Evolutionary conservation across 2,113 vertebrate species (phyloP), one percentile per base, ranked within the genome.

Genomic region (Phaetusa simplex): DNA sequence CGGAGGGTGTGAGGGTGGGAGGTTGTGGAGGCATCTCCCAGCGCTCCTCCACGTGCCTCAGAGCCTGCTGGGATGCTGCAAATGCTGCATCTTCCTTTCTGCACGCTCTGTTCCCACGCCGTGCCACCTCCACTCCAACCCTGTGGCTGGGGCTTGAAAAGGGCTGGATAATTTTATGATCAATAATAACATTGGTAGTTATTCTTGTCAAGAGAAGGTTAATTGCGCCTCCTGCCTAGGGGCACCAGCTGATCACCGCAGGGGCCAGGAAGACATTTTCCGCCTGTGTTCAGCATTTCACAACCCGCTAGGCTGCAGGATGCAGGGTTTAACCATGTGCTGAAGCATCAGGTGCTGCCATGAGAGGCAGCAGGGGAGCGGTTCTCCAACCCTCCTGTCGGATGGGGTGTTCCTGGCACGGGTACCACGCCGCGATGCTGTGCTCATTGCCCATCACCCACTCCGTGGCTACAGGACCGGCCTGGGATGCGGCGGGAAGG

Each of bases 191-290:
- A 61, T 30, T 34, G 92, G 88, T 96, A 83, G 94, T 95, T 95
- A 86, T 94, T 97, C 95, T 96, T 97, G 96, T 96, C 84, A 72
- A 72, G 92, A 93, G 95, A 96, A 97, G 94, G 97, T 97, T 97
- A 97, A 97, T 97, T 97, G 95, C 17, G 7, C 97, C 96, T 97
- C 97, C 96, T 90, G 96, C 95, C 91, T 90, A 64, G 42, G 94
- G 93, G 95, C 96, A 86, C 95, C 82, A 86, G 83, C 90, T 97
- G 95, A 93, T 96, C 96, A 58, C 96, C 2, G 4, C 81, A 40
- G 93, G 95, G 82, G 81, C 90, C 83, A 83, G 95, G 88, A 88
- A 97, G 76, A 81, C 91, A 24, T 94, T 92, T 94, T 79, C 90
- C 0, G 16, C 56, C 85, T 17, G 47, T n/a, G 69, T 53, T 95